Conservation (phyloP, 2,797 vertebrate genomes). For the Gambelia wislizenii region DNA sequence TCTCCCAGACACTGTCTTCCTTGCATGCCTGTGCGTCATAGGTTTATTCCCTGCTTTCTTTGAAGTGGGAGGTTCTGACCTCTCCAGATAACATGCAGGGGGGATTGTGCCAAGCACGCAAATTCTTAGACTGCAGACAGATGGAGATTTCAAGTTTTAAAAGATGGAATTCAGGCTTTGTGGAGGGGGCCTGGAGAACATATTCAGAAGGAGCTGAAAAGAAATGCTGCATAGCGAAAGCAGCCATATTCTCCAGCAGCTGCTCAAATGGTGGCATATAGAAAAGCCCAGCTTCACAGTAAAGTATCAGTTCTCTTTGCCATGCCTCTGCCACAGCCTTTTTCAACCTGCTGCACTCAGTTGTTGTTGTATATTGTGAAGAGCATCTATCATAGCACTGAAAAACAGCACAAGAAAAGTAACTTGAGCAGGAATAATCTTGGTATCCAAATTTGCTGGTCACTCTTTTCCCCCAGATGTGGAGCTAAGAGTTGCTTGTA, state of each 20-base stretch:
- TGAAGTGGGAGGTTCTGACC: not conserved
- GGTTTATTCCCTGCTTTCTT: not conserved
- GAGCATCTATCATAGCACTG: not conserved
- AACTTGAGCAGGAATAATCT: not conserved
- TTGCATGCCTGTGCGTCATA: not conserved
- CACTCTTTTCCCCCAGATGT: not conserved
- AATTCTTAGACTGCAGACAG: not conserved
- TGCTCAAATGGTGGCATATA: not conserved
- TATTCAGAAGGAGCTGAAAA: not conserved
- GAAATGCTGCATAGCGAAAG: not conserved
- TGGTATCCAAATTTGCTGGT: not conserved
- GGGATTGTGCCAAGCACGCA: not conserved
- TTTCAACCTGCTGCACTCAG: not conserved
- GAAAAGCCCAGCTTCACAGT: not conserved
- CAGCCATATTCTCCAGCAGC: not conserved
- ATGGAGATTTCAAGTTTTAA: not conserved
- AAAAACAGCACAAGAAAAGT: not conserved
- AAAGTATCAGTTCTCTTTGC: not conserved
- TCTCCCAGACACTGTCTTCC: not conserved
- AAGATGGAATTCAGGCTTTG: not conserved
- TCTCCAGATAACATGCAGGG: not conserved
- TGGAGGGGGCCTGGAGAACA: not conserved
- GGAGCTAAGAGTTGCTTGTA: not conserved
- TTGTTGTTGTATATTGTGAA: not conserved
- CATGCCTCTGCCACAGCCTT: not conserved